A percentile compares a stretch with the other conserved stretches of the same genome.
Evolutionary conservation across 37 sponge, comb jelly and placozoan species (phyloP).

Genomic region (Cladorhizidae sp.): DNA sequence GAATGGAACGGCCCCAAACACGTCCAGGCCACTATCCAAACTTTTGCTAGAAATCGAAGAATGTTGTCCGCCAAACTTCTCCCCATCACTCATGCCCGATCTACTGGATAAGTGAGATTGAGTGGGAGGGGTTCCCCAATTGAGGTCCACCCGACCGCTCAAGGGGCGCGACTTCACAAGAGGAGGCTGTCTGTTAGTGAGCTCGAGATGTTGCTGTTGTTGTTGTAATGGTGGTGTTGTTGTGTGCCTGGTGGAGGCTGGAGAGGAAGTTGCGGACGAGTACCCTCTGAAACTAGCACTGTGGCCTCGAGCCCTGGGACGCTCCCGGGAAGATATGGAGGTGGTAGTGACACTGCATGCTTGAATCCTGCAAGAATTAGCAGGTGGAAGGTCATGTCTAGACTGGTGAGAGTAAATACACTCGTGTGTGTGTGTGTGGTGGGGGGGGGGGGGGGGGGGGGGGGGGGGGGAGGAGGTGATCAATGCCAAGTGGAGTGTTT

Average conservation of each 20-base stretch:
- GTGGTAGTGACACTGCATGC: slow-evolving; percentile 25
- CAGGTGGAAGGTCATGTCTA: too few species aligned
- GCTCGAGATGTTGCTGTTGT: neutral
- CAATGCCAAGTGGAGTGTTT: too few species aligned
- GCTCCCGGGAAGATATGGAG: slow-evolving; percentile 57
- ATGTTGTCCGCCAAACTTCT: neutral
- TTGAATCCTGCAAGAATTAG: too few species aligned
- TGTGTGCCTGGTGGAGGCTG: neutral
- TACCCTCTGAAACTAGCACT: neutral
- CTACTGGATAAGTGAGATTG: neutral
- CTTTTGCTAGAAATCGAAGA: neutral
- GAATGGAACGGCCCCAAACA: slow-evolving; percentile 22
- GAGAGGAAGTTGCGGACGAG: neutral
- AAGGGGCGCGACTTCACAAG: too few species aligned
- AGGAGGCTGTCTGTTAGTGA: too few species aligned
- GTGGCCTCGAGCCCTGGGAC: slow-evolving; percentile 49
- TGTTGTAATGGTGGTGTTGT: neutral
- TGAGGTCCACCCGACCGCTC: too few species aligned
- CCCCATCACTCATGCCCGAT: neutral
- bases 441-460: too few species aligned
- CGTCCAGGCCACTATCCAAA: slow-evolving; percentile 12
- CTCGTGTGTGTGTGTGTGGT: too few species aligned
- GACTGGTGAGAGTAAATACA: too few species aligned
- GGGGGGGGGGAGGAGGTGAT: too few species aligned
- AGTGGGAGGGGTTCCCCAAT: neutral